These are phyloP conservation scores for Cabera pusaria DNA, from an alignment of 2,888 invertebrate genomes.

Conservation along the genomic window DNA sequence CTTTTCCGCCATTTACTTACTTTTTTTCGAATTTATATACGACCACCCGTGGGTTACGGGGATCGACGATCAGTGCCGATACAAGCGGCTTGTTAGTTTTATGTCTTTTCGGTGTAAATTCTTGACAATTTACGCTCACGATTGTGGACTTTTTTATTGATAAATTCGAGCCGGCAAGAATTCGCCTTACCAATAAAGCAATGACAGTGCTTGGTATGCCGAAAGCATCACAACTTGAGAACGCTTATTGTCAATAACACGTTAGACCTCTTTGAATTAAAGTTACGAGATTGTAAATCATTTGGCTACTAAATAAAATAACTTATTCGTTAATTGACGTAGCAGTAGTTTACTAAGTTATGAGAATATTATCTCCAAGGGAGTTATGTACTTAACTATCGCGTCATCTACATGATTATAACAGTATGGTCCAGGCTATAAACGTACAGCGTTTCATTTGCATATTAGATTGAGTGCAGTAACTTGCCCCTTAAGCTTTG, in stretches of 20 bases:
- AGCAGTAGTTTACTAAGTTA: conserved; percentile 20
- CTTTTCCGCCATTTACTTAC: conserved; percentile 68
- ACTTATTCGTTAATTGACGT: conserved; percentile 16
- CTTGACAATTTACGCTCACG: conserved; percentile 29
- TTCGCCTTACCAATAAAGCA: conserved; percentile 3
- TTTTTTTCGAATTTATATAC: conserved; percentile 39
- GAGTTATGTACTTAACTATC: conserved; percentile 20
- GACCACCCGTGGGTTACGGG: conserved; percentile 48
- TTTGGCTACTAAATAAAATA: conserved; percentile 5
- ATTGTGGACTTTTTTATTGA: neutral
- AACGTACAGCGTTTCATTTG: conserved; percentile 21
- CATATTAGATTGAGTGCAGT: conserved; percentile 24
- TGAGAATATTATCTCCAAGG: conserved; percentile 23
- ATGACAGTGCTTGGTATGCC: conserved; percentile 7
- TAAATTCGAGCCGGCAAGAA: neutral
- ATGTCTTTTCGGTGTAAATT: conserved; percentile 49
- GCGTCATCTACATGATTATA: conserved; percentile 26
- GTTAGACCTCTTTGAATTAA: too few relatives aligned
- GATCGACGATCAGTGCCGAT: conserved; percentile 34
- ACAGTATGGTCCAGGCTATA: conserved; percentile 25
- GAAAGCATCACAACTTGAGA: too few relatives aligned
- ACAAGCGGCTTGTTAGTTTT: conserved; percentile 45
- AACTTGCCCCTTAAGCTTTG: conserved; percentile 15
- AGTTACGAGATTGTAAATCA: too few relatives aligned
- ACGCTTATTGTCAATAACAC: too few relatives aligned